Conservation (phyloP, 2,888 invertebrate genomes). For the Leptinotarsa haldemani region DNA sequence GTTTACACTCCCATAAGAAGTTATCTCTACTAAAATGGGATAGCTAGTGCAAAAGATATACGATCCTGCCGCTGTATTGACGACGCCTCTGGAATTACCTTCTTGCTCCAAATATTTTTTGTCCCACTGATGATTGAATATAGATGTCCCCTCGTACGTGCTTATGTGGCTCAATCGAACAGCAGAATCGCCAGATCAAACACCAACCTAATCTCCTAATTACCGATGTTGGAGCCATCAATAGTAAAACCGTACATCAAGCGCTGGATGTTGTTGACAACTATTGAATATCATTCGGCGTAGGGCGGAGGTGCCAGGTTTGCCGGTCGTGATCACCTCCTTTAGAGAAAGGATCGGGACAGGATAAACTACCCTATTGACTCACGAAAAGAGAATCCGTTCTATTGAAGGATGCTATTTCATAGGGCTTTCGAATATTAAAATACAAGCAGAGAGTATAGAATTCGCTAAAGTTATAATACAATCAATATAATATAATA, state of each 20-base stretch:
- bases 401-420: neutral
- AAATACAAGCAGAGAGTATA: neutral
- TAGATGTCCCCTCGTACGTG: neutral
- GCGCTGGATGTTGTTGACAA: slow-evolving; percentile 4
- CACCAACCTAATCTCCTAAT: slow-evolving; percentile 1
- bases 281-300: slow-evolving; percentile 6
- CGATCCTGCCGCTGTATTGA: too few relatives aligned
- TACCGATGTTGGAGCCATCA: slow-evolving; percentile 5
- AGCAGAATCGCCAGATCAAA: neutral
- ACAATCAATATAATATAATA: too few relatives aligned
- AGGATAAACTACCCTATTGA: slow-evolving; percentile 3
- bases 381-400: neutral
- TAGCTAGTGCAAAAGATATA: too few relatives aligned
- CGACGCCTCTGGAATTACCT: too few relatives aligned
- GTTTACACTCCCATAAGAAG: too few relatives aligned
- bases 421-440: neutral
- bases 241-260: slow-evolving; percentile 4
- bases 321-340: neutral
- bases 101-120: too few relatives aligned
- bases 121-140: too few relatives aligned
- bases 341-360: neutral
- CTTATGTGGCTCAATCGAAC: neutral
- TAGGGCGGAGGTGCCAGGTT: neutral
- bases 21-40: too few relatives aligned
- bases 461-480: neutral